Percentiles rank a stretch among this genome's conserved stretches.
Conservation (phyloP, 1,140 invertebrate genomes). For the Anastrepha ludens region DNA sequence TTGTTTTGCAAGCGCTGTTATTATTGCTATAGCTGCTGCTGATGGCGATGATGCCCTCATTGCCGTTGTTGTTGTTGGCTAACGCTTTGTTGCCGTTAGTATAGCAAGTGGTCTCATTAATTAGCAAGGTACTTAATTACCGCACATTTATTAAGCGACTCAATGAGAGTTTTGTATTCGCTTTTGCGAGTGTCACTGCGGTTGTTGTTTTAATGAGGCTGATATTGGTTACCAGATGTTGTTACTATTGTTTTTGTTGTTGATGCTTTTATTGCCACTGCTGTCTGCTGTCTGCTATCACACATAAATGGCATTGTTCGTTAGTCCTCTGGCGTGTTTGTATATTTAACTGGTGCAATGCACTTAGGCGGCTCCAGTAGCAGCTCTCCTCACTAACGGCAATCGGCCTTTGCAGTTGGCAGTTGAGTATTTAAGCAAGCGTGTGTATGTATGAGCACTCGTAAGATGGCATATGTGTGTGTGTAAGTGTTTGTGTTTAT, state of each 20-base stretch:
- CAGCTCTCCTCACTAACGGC: neutral
- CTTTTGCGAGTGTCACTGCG: slow-evolving; percentile 26
- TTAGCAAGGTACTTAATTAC: slow-evolving; percentile 74
- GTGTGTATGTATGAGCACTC: neutral
- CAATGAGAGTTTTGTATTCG: slow-evolving; percentile 61
- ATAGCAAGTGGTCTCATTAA: slow-evolving; percentile 63
- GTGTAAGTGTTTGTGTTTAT: neutral
- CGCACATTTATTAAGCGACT: slow-evolving; percentile 73
- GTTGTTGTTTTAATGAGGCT: slow-evolving; percentile 60
- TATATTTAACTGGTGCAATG: slow-evolving; percentile 55
- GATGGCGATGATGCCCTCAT: neutral
- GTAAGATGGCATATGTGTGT: neutral
- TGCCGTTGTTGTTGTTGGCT: neutral
- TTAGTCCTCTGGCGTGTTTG: slow-evolving; percentile 65
- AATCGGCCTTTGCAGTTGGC: neutral
- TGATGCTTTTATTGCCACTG: neutral
- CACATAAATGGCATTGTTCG: slow-evolving; percentile 65
- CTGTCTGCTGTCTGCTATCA: slow-evolving; percentile 50
- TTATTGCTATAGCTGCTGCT: neutral
- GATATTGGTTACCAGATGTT: slow-evolving; percentile 63
- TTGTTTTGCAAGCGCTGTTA: neutral
- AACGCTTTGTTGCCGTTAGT: slow-evolving; percentile 7
- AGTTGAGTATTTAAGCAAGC: slow-evolving; percentile 3
- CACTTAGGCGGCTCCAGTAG: neutral
- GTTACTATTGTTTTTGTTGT: neutral